These are phyloP conservation scores for Dusona sp. DNA, from an alignment of 2,888 invertebrate genomes.

Conservation along the genomic window DNA sequence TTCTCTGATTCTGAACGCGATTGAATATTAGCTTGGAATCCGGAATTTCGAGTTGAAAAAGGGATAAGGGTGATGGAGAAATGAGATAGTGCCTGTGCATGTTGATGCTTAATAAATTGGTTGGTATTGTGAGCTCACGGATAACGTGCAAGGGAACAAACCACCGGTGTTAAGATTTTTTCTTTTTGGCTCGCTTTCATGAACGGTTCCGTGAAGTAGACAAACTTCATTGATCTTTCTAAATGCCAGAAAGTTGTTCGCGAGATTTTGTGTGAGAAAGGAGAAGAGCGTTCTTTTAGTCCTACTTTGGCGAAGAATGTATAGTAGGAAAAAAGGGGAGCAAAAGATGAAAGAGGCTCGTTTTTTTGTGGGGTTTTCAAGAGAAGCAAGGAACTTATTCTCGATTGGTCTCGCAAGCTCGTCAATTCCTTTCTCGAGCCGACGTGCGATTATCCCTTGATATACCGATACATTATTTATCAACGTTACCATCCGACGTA, in stretches of 20 bases:
- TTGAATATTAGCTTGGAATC: not conserved
- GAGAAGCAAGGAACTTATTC: conserved; percentile 53
- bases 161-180: not conserved
- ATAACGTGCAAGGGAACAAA: not conserved
- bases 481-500: conserved; percentile 58
- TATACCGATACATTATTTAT: conserved; percentile 78
- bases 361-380: conserved; percentile 42
- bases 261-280: conserved; percentile 4
- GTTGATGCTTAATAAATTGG: conserved; percentile 2
- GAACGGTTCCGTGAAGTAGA: not conserved
- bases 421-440: conserved; percentile 72
- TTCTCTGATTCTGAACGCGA: conserved; percentile 2
- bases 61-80: not conserved
- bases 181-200: not conserved
- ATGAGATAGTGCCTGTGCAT: not conserved
- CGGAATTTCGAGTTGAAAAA: not conserved
- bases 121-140: not conserved
- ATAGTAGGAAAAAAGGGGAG: conserved; percentile 33
- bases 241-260: conserved; percentile 35
- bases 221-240: conserved; percentile 39
- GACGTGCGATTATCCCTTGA: conserved; percentile 75
- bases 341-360: conserved; percentile 51
- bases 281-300: not conserved
- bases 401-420: conserved; percentile 62
- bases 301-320: not conserved